Base-by-base conservation (phyloP, 2,888 invertebrate genomes). In the Micoletzkya japonica region DNA sequence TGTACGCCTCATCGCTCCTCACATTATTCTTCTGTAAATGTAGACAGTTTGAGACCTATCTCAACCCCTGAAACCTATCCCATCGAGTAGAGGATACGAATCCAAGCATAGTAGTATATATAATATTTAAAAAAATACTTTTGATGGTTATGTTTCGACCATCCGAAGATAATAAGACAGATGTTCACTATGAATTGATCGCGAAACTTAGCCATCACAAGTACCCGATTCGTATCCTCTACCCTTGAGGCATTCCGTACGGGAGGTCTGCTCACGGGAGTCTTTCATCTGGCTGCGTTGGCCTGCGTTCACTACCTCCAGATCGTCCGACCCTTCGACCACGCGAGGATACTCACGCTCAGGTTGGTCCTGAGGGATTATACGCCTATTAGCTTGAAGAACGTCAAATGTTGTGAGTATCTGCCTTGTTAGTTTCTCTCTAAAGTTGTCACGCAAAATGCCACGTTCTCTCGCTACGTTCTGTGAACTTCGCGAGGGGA, bases 251-350 rank as follows among this genome's bases (percentile, higher is more conserved):
- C 86, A 2, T 85, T 87, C 61, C 85, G 90, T 71, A 86, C 90
- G 70, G 89, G 89, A 26, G 90, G 89, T 2, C 88, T 90, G 49
- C 87, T 90, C 49, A 89, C 90, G 36, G 90, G 90, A 0, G 89
- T 90, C 26, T 86, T 89, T 56, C 90, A 91, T 82, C 87, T 91
- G 4, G 86, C 90, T 57, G 89, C 90, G 0, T 86, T 91, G 34
- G 90, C 90, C 56, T 86, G 90, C 73, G 90, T 90, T 83, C 91
- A 91, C 82, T 91, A 90, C 86, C 86, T 90, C 58, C 90, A 90
- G 26, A 90, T 90, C 71, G 86, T 88, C 4, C 85, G 87, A 44
- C 91, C 91, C 0, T 87, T 91, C 39, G 90, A 90, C 77, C 90
- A 90, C 82, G 88, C 89, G n/a, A 88, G 89, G 20, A 89, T 89